Conservation (phyloP, 2,113 vertebrate genomes). For the Perca fluviatilis region DNA sequence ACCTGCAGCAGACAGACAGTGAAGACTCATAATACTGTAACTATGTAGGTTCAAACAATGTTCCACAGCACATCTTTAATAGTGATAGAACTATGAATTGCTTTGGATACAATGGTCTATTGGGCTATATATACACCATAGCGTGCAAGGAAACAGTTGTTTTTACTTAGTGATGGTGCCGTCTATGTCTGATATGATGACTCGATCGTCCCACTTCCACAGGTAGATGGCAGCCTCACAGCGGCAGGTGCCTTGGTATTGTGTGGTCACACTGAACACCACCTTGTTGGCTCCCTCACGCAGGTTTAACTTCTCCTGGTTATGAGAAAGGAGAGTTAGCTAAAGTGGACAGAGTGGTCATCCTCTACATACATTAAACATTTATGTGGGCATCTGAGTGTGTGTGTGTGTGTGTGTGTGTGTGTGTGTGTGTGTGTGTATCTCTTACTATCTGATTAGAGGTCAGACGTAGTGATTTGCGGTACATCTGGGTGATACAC, state of each 20-base stretch:
- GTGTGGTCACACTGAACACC: conserved; percentile 95
- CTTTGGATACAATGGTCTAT: not conserved
- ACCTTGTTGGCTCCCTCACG: conserved; percentile 92
- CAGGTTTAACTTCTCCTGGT: conserved; percentile 89
- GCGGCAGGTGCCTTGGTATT: conserved; percentile 96
- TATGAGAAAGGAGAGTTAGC: not conserved
- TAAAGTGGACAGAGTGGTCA: not conserved
- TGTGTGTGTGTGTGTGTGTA: too few species aligned
- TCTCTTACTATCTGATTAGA: conserved; percentile 90
- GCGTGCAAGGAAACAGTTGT: not conserved
- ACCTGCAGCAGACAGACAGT: conserved; percentile 81
- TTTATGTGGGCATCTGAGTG: too few species aligned
- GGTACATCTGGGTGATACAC: conserved; percentile 85
- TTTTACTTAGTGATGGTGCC: conserved; percentile 97
- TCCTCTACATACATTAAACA: not conserved
- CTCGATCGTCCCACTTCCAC: conserved; percentile 94
- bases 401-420: too few species aligned
- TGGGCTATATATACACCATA: not conserved
- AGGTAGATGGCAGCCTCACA: conserved; percentile 95
- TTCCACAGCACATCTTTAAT: not conserved
- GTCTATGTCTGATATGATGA: conserved; percentile 96
- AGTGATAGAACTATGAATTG: not conserved
- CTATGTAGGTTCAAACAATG: not conserved
- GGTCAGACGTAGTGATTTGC: conserved; percentile 93
- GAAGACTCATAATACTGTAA: not conserved